phyloP scores from a whole-genome alignment of 2,113 vertebrate genomes.

The Donacobius atricapilla region DNA sequence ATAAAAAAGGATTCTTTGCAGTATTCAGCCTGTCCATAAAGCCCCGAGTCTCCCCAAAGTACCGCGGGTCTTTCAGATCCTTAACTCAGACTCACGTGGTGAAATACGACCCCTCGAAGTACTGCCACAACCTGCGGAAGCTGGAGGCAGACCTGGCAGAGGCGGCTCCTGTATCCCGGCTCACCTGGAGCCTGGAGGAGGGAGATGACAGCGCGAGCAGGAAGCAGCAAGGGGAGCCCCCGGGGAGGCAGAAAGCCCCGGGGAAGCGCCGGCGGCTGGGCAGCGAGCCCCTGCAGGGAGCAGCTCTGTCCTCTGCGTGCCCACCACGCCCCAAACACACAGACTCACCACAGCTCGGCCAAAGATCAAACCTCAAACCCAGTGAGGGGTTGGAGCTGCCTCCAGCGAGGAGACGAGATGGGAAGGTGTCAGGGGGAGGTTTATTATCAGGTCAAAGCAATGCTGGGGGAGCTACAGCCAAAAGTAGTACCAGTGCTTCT shows the following conservation, averaged over 20 bases:
- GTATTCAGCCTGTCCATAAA: background rate
- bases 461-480: background rate
- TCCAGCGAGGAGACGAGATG: background rate
- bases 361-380: background rate
- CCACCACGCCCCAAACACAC: background rate
- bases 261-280: slow-evolving; percentile 6
- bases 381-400: background rate
- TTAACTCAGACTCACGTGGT: slow-evolving; percentile 78
- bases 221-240: slow-evolving; percentile 83
- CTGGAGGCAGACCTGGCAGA: slow-evolving; percentile 67
- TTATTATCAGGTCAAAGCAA: background rate
- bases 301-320: background rate
- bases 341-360: background rate
- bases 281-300: background rate
- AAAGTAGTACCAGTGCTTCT: background rate
- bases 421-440: background rate
- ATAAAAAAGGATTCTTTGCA: background rate
- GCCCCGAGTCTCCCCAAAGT: background rate
- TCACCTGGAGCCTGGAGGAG: slow-evolving; percentile 85
- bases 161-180: slow-evolving; percentile 72
- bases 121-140: slow-evolving; percentile 91
- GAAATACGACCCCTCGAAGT: slow-evolving; percentile 95
- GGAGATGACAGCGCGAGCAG: slow-evolving; percentile 77
- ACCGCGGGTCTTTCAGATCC: slow-evolving; percentile 16
- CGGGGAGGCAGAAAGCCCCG: slow-evolving; percentile 4